Conservation (phyloP, 37 sponge, comb jelly and placozoan species). For the Halichondria panicea region DNA sequence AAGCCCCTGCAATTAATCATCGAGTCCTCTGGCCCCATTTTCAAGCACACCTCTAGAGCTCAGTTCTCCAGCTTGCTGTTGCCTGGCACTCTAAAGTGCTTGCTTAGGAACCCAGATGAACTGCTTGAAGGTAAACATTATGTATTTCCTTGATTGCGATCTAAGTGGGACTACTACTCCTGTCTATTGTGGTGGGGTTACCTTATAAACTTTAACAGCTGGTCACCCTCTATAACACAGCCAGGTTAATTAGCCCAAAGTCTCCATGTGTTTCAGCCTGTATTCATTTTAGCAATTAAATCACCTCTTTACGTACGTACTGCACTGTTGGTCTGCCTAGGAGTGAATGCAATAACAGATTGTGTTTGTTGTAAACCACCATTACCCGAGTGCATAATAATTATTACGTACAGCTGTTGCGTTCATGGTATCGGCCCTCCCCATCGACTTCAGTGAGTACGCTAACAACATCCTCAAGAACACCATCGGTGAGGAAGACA, state of each 20-base stretch:
- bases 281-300: not conserved
- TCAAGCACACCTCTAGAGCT: constrained; percentile 39
- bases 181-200: too few species aligned
- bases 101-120: constrained; percentile 76
- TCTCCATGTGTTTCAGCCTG: too few species aligned
- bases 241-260: too few species aligned
- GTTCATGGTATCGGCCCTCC: constrained; percentile 31
- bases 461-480: constrained; percentile 44
- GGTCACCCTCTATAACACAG: too few species aligned
- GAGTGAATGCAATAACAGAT: too few species aligned
- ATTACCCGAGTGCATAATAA: not conserved
- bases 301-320: not conserved
- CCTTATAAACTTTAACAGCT: too few species aligned
- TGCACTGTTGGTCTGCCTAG: too few species aligned
- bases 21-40: constrained; percentile 27
- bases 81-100: constrained; percentile 38
- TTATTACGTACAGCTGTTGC: constrained; percentile 45
- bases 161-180: too few species aligned
- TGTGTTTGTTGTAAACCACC: not conserved
- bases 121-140: constrained; percentile 41
- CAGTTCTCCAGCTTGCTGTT: constrained; percentile 37
- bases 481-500: constrained; percentile 3
- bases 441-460: constrained; percentile 67
- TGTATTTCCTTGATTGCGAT: too few species aligned
- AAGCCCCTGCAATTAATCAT: constrained; percentile 6